These are phyloP conservation scores for Champsocephalus esox DNA, from an alignment of 2,797 vertebrate genomes.

Conservation along the genomic window DNA sequence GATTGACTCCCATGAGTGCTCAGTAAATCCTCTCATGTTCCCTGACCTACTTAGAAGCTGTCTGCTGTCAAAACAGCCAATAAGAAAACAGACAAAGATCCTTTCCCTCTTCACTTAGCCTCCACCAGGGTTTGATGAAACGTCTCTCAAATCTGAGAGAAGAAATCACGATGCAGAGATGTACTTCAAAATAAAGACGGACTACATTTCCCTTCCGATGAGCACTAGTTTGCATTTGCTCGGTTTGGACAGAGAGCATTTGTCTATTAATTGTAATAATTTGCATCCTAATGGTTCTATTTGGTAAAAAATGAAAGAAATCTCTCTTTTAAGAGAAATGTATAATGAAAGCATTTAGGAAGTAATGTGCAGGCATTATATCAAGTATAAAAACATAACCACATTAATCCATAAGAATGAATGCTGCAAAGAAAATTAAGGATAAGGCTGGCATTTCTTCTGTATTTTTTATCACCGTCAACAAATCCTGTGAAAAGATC, in stretches of 20 bases:
- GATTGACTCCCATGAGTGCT: conserved; percentile 79
- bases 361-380: conserved; percentile 27
- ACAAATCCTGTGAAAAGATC: conserved; percentile 6
- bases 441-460: background rate
- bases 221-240: conserved; percentile 1
- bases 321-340: conserved; percentile 6
- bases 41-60: conserved; percentile 84
- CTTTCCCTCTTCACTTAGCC: conserved; percentile 66
- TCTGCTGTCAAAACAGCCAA: conserved; percentile 85
- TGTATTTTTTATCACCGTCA: background rate
- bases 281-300: conserved; percentile 25
- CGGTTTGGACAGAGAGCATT: conserved; percentile 16
- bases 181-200: conserved; percentile 38
- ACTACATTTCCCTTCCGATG: conserved; percentile 23
- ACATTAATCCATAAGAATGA: conserved; percentile 14
- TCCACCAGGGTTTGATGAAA: conserved; percentile 64
- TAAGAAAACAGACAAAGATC: conserved; percentile 80
- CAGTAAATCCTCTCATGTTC: conserved; percentile 85
- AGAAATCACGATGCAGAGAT: conserved; percentile 53
- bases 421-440: conserved; percentile 18
- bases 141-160: conserved; percentile 59
- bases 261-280: conserved; percentile 9
- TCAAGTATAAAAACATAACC: conserved; percentile 12
- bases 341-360: conserved; percentile 31
- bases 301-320: conserved; percentile 16